Conservation (phyloP, 1,140 invertebrate genomes). For the Homarus americanus region DNA sequence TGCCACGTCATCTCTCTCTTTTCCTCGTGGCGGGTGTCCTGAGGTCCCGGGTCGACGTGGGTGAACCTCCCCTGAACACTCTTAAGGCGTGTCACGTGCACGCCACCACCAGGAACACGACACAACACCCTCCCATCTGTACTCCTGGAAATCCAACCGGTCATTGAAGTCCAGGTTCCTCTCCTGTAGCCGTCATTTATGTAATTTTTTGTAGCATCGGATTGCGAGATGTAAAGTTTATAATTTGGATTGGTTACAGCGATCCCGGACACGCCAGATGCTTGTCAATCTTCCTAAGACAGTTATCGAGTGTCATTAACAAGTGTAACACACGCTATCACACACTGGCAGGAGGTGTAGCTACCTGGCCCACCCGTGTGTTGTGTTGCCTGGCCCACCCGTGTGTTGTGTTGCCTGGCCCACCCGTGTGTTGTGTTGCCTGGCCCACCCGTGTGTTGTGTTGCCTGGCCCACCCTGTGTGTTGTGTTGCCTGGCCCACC, state of each 20-base stretch:
- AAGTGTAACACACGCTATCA: slow-evolving; percentile 33
- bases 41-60: too few species aligned
- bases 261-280: slow-evolving; percentile 21
- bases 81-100: not conserved
- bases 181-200: slow-evolving; percentile 6
- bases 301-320: slow-evolving; percentile 18
- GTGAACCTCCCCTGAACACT: not conserved
- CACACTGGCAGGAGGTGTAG: not conserved
- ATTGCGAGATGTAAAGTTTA: slow-evolving; percentile 24
- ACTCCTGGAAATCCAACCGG: not conserved
- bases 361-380: too few species aligned
- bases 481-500: too few species aligned
- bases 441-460: too few species aligned
- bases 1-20: too few species aligned
- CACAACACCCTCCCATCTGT: not conserved
- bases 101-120: not conserved
- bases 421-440: too few species aligned
- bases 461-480: too few species aligned
- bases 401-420: too few species aligned
- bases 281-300: slow-evolving; percentile 18
- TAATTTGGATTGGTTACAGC: slow-evolving; percentile 29
- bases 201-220: slow-evolving; percentile 3
- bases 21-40: too few species aligned
- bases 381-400: too few species aligned
- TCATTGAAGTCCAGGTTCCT: not conserved